Percentiles rank a stretch among this genome's conserved stretches.
These are phyloP conservation scores for Dermolepida albohirtum DNA, from an alignment of 2,888 invertebrate species.

Conservation along the genomic window DNA sequence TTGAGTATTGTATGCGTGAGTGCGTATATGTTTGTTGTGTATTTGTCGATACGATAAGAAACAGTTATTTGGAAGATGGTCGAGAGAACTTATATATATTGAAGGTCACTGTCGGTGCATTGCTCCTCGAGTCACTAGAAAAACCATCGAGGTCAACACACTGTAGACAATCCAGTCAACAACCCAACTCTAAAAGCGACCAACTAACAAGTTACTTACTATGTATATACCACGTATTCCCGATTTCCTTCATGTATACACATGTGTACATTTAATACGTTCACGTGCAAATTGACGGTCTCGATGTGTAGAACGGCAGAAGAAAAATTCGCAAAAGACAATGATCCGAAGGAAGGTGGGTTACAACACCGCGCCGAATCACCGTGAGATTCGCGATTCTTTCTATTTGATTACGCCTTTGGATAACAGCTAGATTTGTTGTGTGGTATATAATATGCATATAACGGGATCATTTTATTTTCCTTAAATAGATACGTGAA, in stretches of 20 bases:
- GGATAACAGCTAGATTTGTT: too few species aligned
- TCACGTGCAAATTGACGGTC: too few species aligned
- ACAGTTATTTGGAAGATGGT: constrained; percentile 43
- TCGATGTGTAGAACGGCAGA: too few species aligned
- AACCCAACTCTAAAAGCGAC: constrained; percentile 37
- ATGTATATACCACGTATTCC: constrained; percentile 6
- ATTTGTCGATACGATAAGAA: constrained; percentile 10
- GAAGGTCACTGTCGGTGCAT: constrained; percentile 46
- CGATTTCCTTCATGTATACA: not conserved
- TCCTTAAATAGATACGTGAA: too few species aligned
- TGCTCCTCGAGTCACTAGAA: constrained; percentile 43
- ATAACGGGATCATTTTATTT: too few species aligned
- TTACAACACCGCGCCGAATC: too few species aligned
- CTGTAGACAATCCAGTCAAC: constrained; percentile 46
- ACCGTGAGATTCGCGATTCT: too few species aligned
- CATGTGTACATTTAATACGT: too few species aligned
- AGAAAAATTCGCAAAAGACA: too few species aligned
- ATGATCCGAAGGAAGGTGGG: too few species aligned
- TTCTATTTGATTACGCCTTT: too few species aligned
- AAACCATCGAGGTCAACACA: constrained; percentile 45
- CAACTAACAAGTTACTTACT: constrained; percentile 5
- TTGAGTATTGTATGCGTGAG: not conserved
- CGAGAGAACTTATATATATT: constrained; percentile 28
- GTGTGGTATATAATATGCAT: too few species aligned
- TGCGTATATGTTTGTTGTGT: not conserved